Percentiles rank a stretch among this genome's conserved stretches.
These are phyloP conservation scores for Scylla paramamosain DNA, from an alignment of 1,140 invertebrate species.

Conservation along the genomic window DNA sequence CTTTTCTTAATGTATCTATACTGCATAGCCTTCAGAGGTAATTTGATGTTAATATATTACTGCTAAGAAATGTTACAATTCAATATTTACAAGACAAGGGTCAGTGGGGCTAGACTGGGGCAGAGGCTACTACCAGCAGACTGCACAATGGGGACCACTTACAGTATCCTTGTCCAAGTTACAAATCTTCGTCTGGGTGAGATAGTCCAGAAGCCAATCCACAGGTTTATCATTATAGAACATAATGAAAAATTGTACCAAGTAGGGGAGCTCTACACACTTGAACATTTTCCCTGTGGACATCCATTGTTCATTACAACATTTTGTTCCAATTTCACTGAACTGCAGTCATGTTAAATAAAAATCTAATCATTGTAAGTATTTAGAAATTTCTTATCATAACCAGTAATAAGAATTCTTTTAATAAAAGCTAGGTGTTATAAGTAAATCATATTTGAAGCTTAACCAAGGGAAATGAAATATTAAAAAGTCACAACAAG, in stretches of 20 bases:
- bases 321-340: background rate
- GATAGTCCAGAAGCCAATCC: slow-evolving; percentile 96
- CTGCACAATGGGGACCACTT: slow-evolving; percentile 80
- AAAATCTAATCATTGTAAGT: background rate
- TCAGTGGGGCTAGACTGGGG: slow-evolving; percentile 24
- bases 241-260: slow-evolving; percentile 96
- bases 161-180: slow-evolving; percentile 90
- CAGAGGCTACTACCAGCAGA: slow-evolving; percentile 57
- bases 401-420: background rate
- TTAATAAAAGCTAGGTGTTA: too few species aligned
- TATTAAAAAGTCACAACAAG: too few species aligned
- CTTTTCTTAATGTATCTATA: background rate
- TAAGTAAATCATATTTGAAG: too few species aligned
- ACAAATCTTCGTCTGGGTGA: slow-evolving; percentile 95
- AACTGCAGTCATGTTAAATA: background rate
- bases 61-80: background rate
- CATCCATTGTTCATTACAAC: slow-evolving; percentile 34
- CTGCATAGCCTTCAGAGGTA: background rate
- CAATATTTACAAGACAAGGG: slow-evolving; percentile 41
- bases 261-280: slow-evolving; percentile 91
- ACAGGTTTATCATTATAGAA: slow-evolving; percentile 98
- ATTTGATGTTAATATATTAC: background rate
- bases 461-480: too few species aligned
- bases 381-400: background rate
- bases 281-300: slow-evolving; percentile 94